These are phyloP conservation scores for Petrocephalus sullivani DNA, from an alignment of 2,797 vertebrate genomes.

Conservation along the genomic window DNA sequence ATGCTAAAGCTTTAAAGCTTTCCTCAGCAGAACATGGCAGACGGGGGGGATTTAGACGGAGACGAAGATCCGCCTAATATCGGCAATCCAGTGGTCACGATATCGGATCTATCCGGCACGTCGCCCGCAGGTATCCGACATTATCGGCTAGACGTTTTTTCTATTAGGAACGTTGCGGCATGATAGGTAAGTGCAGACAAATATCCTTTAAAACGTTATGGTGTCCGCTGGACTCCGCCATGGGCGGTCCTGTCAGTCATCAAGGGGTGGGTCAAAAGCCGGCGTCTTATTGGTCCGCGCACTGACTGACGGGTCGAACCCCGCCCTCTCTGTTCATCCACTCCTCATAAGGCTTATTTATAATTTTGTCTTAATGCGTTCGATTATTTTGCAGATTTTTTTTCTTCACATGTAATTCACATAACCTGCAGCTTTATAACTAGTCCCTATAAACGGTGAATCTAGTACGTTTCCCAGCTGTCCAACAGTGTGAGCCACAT, in stretches of 20 bases:
- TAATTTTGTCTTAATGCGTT: neutral
- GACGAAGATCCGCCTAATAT: slow-evolving; percentile 10
- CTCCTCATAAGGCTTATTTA: neutral
- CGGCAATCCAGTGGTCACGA: slow-evolving; percentile 53
- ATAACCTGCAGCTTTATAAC: neutral
- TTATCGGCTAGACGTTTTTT: neutral
- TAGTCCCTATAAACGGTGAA: neutral
- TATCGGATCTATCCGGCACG: slow-evolving; percentile 50
- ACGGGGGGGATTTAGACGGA: slow-evolving; percentile 10
- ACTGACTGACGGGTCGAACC: neutral
- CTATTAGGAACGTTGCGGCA: neutral
- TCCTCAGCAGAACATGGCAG: neutral
- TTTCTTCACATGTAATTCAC: neutral
- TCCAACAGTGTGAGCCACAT: neutral
- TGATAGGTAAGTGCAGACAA: neutral
- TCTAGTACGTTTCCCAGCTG: neutral
- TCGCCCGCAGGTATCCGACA: slow-evolving; percentile 51
- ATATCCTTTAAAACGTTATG: neutral
- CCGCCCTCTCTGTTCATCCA: neutral
- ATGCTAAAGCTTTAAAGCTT: neutral
- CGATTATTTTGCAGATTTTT: neutral
- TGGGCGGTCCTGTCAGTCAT: neutral
- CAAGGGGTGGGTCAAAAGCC: neutral
- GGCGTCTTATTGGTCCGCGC: neutral
- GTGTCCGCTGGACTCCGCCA: neutral